Percentiles rank a stretch among this genome's conserved stretches.
Conservation (phyloP, 2,888 invertebrate genomes). For the Metacarcinus magister region DNA sequence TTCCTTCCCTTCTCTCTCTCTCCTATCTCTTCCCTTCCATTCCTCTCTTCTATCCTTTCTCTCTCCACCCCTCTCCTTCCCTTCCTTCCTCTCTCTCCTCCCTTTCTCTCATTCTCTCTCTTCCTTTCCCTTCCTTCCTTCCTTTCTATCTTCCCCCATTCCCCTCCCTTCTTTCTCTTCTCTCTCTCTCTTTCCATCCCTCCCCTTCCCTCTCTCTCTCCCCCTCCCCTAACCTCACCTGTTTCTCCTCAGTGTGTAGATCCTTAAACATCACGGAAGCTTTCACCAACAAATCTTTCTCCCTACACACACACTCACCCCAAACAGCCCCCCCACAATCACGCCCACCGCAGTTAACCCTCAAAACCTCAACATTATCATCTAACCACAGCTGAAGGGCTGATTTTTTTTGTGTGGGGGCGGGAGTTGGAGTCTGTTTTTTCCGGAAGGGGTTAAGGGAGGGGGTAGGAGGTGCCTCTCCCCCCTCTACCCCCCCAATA, state of each 20-base stretch:
- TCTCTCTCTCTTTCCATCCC: too few relatives aligned
- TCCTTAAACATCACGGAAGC: slow-evolving; percentile 81
- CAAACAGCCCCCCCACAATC: too few relatives aligned
- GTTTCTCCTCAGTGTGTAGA: slow-evolving; percentile 72
- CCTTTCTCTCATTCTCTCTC: background rate
- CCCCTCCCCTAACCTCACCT: slow-evolving; percentile 74
- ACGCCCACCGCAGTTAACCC: too few relatives aligned
- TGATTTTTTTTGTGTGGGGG: slow-evolving; percentile 52
- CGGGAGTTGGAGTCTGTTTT: too few relatives aligned
- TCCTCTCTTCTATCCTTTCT: too few relatives aligned
- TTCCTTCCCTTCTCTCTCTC: background rate
- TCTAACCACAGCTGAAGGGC: slow-evolving; percentile 81
- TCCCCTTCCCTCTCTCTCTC: background rate
- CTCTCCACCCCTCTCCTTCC: too few relatives aligned
- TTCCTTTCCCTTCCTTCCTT: background rate
- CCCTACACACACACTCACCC: too few relatives aligned
- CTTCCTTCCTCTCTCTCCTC: too few relatives aligned
- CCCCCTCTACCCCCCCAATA: background rate
- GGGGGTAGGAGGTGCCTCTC: background rate
- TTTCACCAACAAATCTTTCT: slow-evolving; percentile 68
- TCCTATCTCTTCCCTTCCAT: too few relatives aligned
- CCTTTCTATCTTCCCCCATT: too few relatives aligned
- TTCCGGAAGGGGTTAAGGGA: too few relatives aligned
- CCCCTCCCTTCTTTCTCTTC: too few relatives aligned
- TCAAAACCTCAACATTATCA: slow-evolving; percentile 75